Evolutionary conservation across 2,113 vertebrate genomes (phyloP).

Genomic region (Pachypanchax playfairii): DNA sequence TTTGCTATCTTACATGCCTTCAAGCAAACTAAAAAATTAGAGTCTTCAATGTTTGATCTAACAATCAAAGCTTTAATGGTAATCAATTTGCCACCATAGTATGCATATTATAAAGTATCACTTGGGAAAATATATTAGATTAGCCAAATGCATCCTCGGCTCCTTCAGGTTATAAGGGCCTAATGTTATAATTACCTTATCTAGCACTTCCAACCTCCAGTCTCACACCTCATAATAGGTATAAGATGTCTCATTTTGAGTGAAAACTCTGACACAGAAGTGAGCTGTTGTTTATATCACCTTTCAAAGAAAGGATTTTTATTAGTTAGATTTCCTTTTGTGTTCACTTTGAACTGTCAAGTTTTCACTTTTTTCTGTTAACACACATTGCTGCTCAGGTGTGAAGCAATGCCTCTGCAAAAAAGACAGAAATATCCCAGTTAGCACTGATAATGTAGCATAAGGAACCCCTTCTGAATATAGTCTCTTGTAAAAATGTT

Average conservation of each 20-base stretch:
- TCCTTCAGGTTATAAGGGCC: conserved; percentile 28
- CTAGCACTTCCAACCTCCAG: conserved; percentile 2
- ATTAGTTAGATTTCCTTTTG: neutral
- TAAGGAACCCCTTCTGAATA: conserved; percentile 50
- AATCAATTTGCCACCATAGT: neutral
- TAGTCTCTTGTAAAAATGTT: conserved; percentile 23
- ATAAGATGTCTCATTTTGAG: conserved; percentile 10
- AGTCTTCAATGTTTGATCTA: conserved; percentile 5
- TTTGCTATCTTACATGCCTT: neutral
- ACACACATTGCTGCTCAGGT: neutral
- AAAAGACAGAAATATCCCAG: conserved; percentile 10
- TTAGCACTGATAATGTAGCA: conserved; percentile 27
- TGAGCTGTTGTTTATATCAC: conserved; percentile 2
- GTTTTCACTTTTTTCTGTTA: neutral
- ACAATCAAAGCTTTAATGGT: neutral
- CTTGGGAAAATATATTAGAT: conserved; percentile 17
- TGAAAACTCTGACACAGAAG: neutral
- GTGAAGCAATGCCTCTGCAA: conserved; percentile 2
- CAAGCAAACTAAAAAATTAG: neutral
- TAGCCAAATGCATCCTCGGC: conserved; percentile 22
- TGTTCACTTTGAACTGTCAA: neutral
- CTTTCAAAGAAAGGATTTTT: neutral
- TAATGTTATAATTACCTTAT: conserved; percentile 14
- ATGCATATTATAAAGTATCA: neutral
- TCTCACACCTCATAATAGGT: conserved; percentile 24